Evolutionary conservation across 2,888 invertebrate genomes (phyloP), one percentile per base, ranked within the genome.

Genomic region (Brachypalpus laphriformis): DNA sequence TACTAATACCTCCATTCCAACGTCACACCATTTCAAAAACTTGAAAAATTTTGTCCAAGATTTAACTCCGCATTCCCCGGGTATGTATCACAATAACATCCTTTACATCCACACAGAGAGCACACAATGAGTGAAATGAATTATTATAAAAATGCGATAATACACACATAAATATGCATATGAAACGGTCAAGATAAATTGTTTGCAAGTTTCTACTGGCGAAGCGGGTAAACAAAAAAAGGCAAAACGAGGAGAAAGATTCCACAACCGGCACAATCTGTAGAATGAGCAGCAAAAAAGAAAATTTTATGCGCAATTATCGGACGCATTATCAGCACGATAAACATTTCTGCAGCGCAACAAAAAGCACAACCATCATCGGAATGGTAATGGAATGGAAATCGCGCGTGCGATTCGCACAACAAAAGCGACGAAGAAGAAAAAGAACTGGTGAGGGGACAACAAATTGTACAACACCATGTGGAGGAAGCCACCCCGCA

Each of bases 381-480:
- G 83, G 83, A 83, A 83, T 83, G 83, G 83, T 80, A 83, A 83
- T 83, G 83, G 83, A 83, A 83, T 83, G 83, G 74, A 83, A 83
- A 83, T 75, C 68, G 83, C 80, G 80, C 80, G 78, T 59, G 72
- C 72, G 34, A 59, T 74, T 78, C 68, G 66, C 72, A 68, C 78
- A 83, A 61, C 72, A 78, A 70, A 75, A 81, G 54, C 14, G 14
- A 63, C 63, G 16, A 18, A 42, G 40, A 61, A n/a, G n/a, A n/a
- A 59, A 72, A 68, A 51, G 47, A 63, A 61, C 56, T 68, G 18
- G 81, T 70, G 76, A 59, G 81, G 68, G 75, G 63, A 83, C 82
- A 83, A 83, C 82, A 83, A 83, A 83, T 83, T 83, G 78, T 63
- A 68, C 82, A 49, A 83, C 82, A 83, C 78, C 72, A 75, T 18